phyloP scores from a whole-genome alignment of 2,113 vertebrate species.

The Fulmarus glacialis region DNA sequence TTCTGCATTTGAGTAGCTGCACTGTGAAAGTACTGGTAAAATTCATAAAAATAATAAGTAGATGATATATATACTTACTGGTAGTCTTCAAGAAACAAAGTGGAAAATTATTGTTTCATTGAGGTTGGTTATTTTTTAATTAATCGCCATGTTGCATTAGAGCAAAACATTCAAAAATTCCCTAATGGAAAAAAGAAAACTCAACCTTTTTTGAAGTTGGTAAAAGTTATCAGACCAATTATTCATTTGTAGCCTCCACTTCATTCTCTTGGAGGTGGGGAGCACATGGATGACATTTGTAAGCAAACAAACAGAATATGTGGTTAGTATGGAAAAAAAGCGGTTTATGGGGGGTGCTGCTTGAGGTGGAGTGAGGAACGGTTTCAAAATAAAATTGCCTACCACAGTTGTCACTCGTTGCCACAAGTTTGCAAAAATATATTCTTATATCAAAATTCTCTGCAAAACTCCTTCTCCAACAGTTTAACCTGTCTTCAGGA shows the following conservation, averaged over 20 bases:
- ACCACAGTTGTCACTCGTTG: neutral
- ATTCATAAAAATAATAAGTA: neutral
- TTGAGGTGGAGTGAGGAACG: neutral
- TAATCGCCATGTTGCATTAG: neutral
- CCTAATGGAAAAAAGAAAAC: neutral
- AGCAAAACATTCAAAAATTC: neutral
- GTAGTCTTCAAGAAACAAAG: neutral
- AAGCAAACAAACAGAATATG: neutral
- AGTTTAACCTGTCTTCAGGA: neutral
- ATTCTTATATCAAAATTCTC: neutral
- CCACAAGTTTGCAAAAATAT: neutral
- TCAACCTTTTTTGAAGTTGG: neutral
- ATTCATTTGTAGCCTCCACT: neutral
- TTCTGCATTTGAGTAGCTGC: neutral
- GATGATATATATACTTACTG: neutral
- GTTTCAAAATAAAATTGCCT: neutral
- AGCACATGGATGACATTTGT: neutral
- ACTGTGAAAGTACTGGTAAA: neutral
- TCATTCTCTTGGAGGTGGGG: neutral
- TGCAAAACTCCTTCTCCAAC: neutral
- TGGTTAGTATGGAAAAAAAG: neutral
- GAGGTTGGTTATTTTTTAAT: neutral
- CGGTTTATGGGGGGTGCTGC: rapidly evolving
- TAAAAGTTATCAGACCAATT: neutral
- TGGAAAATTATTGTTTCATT: neutral